phyloP scores from a whole-genome alignment of 2,797 vertebrate species.

The Takifugu ocellatus region DNA sequence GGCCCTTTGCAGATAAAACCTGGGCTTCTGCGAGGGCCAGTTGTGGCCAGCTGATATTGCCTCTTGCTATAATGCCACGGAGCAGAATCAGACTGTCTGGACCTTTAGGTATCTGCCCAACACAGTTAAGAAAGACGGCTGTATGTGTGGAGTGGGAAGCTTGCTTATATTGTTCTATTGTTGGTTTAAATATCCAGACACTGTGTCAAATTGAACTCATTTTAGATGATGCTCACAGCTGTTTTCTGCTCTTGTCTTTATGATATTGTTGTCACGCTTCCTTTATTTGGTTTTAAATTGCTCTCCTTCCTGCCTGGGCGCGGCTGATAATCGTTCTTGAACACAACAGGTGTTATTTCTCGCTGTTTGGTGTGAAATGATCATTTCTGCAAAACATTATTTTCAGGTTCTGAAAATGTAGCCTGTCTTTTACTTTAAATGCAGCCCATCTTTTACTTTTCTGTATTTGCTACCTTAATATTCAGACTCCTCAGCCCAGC shows the following conservation, averaged over 20 bases:
- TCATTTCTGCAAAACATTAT: not conserved
- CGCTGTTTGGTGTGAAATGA: not conserved
- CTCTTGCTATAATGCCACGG: conserved; percentile 54
- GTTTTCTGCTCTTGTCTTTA: conserved; percentile 2
- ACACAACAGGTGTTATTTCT: not conserved
- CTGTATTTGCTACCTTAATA: not conserved
- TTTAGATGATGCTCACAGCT: conserved; percentile 43
- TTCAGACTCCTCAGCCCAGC: not conserved
- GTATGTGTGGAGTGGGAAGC: conserved; percentile 41
- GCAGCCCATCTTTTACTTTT: not conserved
- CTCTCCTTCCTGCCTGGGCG: not conserved
- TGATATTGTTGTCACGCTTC: not conserved
- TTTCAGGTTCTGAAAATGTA: not conserved
- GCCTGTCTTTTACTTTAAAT: too few species aligned
- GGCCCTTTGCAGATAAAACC: conserved; percentile 78
- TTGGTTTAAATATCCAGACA: conserved; percentile 44
- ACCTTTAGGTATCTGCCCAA: conserved; percentile 64
- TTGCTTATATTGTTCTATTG: conserved; percentile 55
- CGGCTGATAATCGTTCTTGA: too few species aligned
- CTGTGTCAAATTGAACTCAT: conserved; percentile 41
- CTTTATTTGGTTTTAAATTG: not conserved
- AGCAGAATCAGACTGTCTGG: conserved; percentile 54
- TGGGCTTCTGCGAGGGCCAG: conserved; percentile 56
- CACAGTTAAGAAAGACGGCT: conserved; percentile 72
- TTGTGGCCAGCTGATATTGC: conserved; percentile 66